A percentile compares a stretch with the other conserved stretches of the same genome.
phyloP scores from a whole-genome alignment of 1,140 invertebrate species.

The Anoplolepis gracilipes region DNA sequence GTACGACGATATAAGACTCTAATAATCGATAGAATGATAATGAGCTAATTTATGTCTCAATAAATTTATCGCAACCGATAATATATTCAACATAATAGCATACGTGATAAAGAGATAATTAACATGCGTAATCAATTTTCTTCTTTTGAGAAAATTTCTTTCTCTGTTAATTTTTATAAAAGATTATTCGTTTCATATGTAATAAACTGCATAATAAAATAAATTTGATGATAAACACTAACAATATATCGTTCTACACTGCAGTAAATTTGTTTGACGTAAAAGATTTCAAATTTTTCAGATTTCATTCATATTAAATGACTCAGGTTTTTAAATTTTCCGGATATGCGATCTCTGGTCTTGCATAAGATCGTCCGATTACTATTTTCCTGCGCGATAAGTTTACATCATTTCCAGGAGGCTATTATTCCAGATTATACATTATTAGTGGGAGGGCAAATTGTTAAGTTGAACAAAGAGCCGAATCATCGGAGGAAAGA shows the following conservation, averaged over 20 bases:
- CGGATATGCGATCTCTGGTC: not conserved
- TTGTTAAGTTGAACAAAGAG: conserved; percentile 35
- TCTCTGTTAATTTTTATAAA: not conserved
- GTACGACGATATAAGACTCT: not conserved
- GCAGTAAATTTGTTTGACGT: not conserved
- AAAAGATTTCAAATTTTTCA: not conserved
- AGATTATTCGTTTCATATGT: not conserved
- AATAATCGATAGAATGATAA: conserved; percentile 27
- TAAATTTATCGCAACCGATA: conserved; percentile 19
- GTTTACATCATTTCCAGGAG: conserved; percentile 6
- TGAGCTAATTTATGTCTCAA: conserved; percentile 23
- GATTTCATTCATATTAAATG: not conserved
- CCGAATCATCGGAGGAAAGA: conserved; percentile 20
- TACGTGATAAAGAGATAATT: not conserved
- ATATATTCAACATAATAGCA: not conserved
- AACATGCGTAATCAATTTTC: not conserved
- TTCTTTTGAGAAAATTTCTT: not conserved
- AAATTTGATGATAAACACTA: not conserved
- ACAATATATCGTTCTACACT: not conserved
- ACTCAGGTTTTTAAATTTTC: not conserved
- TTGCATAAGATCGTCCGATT: not conserved
- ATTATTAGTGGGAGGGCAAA: conserved; percentile 15
- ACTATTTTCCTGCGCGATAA: conserved; percentile 18
- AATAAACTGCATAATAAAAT: not conserved
- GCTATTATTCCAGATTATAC: conserved; percentile 46